Evolutionary conservation across 2,888 invertebrate species (phyloP), one percentile per base, ranked within the genome.

Genomic region (Ligdia adustata): DNA sequence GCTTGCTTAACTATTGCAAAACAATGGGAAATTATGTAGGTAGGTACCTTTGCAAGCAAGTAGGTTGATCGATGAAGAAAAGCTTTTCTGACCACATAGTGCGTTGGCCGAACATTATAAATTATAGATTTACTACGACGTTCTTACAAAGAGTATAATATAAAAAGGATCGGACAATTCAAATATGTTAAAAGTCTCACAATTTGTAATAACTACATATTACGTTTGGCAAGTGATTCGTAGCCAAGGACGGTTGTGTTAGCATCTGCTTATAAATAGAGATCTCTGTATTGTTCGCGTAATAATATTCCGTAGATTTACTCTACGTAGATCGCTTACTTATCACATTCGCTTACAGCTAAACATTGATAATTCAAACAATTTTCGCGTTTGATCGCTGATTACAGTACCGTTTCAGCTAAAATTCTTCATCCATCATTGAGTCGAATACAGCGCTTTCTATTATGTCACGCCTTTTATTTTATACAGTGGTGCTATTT

Each of bases 401-500:
- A n/a, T n/a, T n/a, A n/a, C n/a, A n/a, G n/a, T n/a, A n/a, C n/a
- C n/a, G n/a, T n/a, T n/a, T n/a, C n/a, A n/a, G n/a, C n/a, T n/a
- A n/a, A n/a, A n/a, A n/a, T n/a, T n/a, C n/a, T n/a, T n/a, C n/a
- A n/a, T n/a, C 26, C 16, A 18, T 44, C 31, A 26, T 7, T 24
- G n/a, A 31, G 12, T 37, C 39, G 34, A n/a, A 27, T 7, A 27
- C 24, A 20, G n/a, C 12, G 41, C 43, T 47, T 38, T 47, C 52
- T 55, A 65, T 72, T 70, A 74, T 76, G 79, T 79, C 79, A 76
- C 66, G 70, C 48, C 63, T 75, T 73, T n/a, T n/a, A n/a, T n/a
- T n/a, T n/a, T n/a, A n/a, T 70, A 75, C 71, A 63, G 61, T 67
- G 65, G 58, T 60, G 78, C 75, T 82, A 81, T 78, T 80, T 79